Evolutionary conservation across 2,797 vertebrate genomes (phyloP).

Genomic region (Myotis planiceps): DNA sequence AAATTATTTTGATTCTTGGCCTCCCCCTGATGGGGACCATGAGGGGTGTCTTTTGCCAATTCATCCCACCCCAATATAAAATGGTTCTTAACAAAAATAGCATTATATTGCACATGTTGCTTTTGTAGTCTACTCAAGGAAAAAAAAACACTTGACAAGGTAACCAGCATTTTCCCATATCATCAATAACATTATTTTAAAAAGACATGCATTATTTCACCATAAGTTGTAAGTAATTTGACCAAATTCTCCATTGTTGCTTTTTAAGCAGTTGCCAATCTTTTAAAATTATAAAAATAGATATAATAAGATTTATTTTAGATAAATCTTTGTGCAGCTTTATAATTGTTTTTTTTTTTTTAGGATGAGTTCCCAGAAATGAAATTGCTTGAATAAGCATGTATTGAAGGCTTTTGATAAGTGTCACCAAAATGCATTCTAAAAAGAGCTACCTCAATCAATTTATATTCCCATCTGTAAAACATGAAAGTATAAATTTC

Average conservation of each 20-base stretch:
- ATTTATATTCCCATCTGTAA: background rate
- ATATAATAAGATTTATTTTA: background rate
- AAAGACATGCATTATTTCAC: background rate
- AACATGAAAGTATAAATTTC: conserved; percentile 1
- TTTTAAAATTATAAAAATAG: conserved; percentile 19
- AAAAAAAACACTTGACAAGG: background rate
- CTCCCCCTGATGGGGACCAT: background rate
- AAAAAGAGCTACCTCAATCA: conserved; percentile 3
- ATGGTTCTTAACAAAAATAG: conserved; percentile 18
- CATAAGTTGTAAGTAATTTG: conserved; percentile 1
- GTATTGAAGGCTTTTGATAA: conserved; percentile 44
- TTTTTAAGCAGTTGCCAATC: conserved; percentile 31
- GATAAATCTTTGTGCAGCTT: background rate
- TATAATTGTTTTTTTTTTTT: background rate
- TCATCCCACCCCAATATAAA: background rate
- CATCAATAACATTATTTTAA: background rate
- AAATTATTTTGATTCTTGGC: conserved; percentile 60
- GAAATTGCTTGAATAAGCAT: conserved; percentile 38
- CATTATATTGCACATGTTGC: background rate
- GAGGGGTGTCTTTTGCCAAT: background rate
- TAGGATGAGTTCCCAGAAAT: conserved; percentile 51
- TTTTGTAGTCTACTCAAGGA: background rate
- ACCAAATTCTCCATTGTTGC: background rate
- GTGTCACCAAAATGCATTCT: background rate
- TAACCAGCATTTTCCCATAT: background rate